phyloP scores from a whole-genome alignment of 2,888 invertebrate genomes.

The Rambutsinella grinnellia region DNA sequence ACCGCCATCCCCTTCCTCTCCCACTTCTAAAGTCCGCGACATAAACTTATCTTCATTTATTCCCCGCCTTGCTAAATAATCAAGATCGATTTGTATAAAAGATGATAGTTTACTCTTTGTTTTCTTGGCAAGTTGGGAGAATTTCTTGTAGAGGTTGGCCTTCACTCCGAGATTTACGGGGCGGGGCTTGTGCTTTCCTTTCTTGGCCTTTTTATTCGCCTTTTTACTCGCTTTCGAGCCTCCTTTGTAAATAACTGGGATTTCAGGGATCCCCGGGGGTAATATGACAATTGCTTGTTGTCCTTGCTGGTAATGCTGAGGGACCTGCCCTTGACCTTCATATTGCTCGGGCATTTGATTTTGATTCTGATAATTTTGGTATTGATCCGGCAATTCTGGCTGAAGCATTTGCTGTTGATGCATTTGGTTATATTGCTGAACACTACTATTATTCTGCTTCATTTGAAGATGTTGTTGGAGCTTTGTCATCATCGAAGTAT shows the following conservation, averaged over 20 bases:
- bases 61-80: constrained; percentile 23
- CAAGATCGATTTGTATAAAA: constrained; percentile 40
- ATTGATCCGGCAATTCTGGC: not conserved
- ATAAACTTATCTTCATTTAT: constrained; percentile 15
- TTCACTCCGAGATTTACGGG: constrained; percentile 51
- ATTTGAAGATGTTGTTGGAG: constrained; percentile 20
- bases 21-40: constrained; percentile 16
- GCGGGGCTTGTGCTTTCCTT: constrained; percentile 14
- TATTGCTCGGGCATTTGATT: not conserved
- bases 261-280: constrained; percentile 2
- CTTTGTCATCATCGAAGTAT: constrained; percentile 25
- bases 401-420: not conserved
- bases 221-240: not conserved
- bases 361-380: not conserved
- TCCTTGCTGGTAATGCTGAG: not conserved
- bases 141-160: constrained; percentile 44
- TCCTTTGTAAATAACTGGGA: not conserved
- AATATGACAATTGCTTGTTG: not conserved
- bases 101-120: constrained; percentile 17
- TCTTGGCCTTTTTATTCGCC: constrained; percentile 24
- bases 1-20: not conserved
- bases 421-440: not conserved
- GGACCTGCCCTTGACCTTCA: too few relatives aligned
- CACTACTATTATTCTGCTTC: constrained; percentile 2
- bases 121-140: constrained; percentile 42